These are phyloP conservation scores for Leptinotarsa undecemlineata DNA, from an alignment of 1,140 invertebrate species.

Conservation along the genomic window DNA sequence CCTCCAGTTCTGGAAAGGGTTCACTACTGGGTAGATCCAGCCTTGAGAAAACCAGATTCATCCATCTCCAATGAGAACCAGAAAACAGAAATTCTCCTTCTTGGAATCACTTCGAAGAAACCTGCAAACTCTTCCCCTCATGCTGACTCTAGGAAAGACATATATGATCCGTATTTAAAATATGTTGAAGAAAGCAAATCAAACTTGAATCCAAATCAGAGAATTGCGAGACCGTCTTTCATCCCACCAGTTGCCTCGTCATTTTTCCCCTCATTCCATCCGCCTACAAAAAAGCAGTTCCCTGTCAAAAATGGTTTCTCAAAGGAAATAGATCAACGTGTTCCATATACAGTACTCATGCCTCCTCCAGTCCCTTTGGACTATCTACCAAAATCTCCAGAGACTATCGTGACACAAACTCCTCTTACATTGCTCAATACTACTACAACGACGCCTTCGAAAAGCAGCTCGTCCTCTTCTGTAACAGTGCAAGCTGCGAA, in stretches of 20 bases:
- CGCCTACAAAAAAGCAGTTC: conserved; percentile 55
- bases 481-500: conserved; percentile 64
- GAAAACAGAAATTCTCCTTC: conserved; percentile 68
- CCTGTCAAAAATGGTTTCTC: conserved; percentile 55
- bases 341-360: conserved; percentile 67
- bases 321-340: conserved; percentile 56
- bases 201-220: conserved; percentile 44
- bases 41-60: conserved; percentile 53
- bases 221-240: conserved; percentile 43
- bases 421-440: background rate
- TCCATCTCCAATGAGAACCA: conserved; percentile 48
- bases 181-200: conserved; percentile 59
- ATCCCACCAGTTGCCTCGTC: conserved; percentile 39
- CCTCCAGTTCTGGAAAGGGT: conserved; percentile 75
- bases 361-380: conserved; percentile 65
- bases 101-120: conserved; percentile 70
- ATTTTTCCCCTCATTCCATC: conserved; percentile 48
- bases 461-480: conserved; percentile 28
- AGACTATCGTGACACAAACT: conserved; percentile 2
- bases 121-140: conserved; percentile 57
- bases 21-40: conserved; percentile 72
- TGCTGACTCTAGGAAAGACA: conserved; percentile 52
- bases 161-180: conserved; percentile 58
- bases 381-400: conserved; percentile 44
- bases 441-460: background rate